Evolutionary conservation across 2,888 invertebrate species (phyloP).

Genomic region (Melanophora roralis): DNA sequence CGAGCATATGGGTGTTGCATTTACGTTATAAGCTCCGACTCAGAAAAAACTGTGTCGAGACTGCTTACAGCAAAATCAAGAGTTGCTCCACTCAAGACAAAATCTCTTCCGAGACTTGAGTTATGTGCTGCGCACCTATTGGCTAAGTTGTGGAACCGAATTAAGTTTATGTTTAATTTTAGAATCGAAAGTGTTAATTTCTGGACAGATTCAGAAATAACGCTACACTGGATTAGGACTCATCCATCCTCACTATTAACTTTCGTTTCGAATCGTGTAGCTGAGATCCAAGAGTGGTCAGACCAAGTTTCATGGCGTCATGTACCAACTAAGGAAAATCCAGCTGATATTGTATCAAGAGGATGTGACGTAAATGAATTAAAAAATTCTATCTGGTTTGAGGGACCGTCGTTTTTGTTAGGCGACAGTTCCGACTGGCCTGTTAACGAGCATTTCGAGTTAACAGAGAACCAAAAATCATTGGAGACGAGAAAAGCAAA

Average conservation of each 20-base stretch:
- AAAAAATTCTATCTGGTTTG: too few relatives aligned
- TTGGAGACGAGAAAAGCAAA: too few relatives aligned
- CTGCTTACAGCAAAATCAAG: neutral
- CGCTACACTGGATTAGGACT: conserved; percentile 28
- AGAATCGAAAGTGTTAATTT: neutral
- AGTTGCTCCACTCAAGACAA: conserved; percentile 46
- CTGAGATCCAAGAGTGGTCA: conserved; percentile 12
- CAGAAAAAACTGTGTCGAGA: too few relatives aligned
- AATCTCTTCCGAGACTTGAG: neutral
- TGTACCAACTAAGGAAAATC: neutral
- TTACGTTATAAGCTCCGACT: neutral
- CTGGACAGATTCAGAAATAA: conserved; percentile 35
- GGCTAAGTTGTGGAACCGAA: too few relatives aligned
- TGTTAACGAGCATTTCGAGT: too few relatives aligned
- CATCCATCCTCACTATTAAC: conserved; percentile 17
- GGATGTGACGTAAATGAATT: neutral
- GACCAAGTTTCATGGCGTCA: neutral
- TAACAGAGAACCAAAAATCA: too few relatives aligned
- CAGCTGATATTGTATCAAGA: neutral
- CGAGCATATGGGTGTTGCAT: too few relatives aligned
- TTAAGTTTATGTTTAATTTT: too few relatives aligned
- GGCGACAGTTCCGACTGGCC: too few relatives aligned
- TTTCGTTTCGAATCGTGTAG: conserved; percentile 33
- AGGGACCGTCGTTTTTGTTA: too few relatives aligned
- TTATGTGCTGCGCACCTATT: too few relatives aligned